Base-by-base conservation (phyloP, 2,113 vertebrate genomes). In the Cyanocitta stelleri region DNA sequence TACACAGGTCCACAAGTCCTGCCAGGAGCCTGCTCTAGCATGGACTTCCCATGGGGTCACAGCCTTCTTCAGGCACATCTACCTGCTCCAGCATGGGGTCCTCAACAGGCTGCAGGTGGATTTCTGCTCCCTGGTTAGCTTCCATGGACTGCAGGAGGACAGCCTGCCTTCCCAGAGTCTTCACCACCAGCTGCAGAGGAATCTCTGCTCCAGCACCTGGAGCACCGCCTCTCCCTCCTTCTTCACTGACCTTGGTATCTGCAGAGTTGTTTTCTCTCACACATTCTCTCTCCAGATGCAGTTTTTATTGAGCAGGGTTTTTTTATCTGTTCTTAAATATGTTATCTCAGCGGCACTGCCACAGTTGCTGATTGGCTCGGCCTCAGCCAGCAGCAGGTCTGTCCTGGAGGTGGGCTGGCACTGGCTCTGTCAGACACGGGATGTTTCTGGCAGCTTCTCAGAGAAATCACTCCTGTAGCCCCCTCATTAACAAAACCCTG, bases 361-460 rank as follows among this genome's bases (percentile, higher is more conserved):
- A 37, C 41, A 8, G 21, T 0, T 39, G 6, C 26, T 32, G 41
- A 71, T 2, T 21, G 69, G 54, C 49, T 85, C 3, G 0, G 85
- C 30, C 26, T n/a, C 24, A 20, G 51, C 15, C 51, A 89, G 59
- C 13, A 6, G 30, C 3, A 5, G 43, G 13, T 77, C 54, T 2
- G 0, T 30, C 35, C 14, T 13, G 16, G 9, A 82, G 71, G 10
- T 0, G 0, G 0, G 27, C 20, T 58, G 24, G 35, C 72, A 52
- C 3, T n/a, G 37, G 41, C 48, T 62, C 35, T 2, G 0, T 15
- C 3, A 5, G 17, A 39, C 37, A 79, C 0, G 2, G 8, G 41
- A 89, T 56, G 32, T 32, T 85, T 72, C 58, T 39, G 16, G 52
- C 43, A 85, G 68, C 72, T 69, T 54, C 66, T 59, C 55, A 61